Evolutionary conservation across 2,113 vertebrate species (phyloP).

Genomic region (Dicrurus megarhynchus): DNA sequence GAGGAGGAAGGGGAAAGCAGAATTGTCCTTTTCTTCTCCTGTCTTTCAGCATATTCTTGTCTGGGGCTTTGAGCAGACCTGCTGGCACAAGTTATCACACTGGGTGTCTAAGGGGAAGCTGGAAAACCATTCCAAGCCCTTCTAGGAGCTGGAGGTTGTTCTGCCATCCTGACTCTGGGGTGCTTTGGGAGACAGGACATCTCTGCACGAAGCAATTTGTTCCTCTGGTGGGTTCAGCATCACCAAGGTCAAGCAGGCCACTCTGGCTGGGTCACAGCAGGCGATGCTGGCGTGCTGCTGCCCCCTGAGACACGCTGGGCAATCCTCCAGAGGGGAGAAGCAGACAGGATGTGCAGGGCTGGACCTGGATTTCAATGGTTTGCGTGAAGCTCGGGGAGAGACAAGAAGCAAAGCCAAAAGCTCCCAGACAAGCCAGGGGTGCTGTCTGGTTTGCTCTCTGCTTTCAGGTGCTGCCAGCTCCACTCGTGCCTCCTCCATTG

Average conservation of each 20-base stretch:
- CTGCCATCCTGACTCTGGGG: neutral
- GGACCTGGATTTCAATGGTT: neutral
- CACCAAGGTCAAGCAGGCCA: neutral
- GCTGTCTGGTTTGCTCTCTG: neutral
- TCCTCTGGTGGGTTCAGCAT: neutral
- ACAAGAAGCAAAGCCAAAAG: neutral
- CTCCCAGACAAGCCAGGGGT: neutral
- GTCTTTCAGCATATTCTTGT: neutral
- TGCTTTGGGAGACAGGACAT: neutral
- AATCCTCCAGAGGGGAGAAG: neutral
- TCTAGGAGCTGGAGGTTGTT: neutral
- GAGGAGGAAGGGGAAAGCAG: neutral
- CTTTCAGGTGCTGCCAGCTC: neutral
- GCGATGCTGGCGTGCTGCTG: neutral
- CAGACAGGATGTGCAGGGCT: neutral
- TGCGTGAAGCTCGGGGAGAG: neutral
- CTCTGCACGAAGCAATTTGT: neutral
- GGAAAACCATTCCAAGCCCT: neutral
- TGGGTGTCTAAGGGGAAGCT: neutral
- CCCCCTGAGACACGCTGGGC: neutral
- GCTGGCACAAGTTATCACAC: neutral
- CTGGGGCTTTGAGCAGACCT: neutral
- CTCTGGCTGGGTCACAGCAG: neutral
- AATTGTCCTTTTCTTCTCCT: neutral
- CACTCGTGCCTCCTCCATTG: neutral